phyloP scores from a whole-genome alignment of 2,888 invertebrate species.

The Chrysopilus asiliformis region DNA sequence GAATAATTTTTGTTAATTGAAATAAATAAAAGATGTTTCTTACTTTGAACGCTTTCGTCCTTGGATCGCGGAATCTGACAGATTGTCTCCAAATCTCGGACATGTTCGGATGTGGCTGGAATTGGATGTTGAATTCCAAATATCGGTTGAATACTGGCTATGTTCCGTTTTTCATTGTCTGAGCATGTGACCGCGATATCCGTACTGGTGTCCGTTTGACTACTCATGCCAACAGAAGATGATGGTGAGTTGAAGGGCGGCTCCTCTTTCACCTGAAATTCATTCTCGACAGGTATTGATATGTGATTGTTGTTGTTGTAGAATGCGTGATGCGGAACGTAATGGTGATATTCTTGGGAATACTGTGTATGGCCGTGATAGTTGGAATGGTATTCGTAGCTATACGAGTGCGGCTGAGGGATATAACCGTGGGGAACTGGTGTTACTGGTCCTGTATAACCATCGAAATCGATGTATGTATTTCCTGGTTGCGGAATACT shows the following conservation, averaged over 20 bases:
- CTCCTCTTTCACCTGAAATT: background rate
- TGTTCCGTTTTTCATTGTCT: constrained; percentile 4
- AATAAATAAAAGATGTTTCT: constrained; percentile 6
- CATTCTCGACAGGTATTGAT: constrained; percentile 1
- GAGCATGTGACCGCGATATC: background rate
- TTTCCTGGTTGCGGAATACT: background rate
- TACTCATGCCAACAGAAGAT: constrained; percentile 6
- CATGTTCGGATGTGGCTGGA: constrained; percentile 21
- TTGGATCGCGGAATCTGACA: constrained; percentile 17
- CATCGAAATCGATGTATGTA: constrained; percentile 4
- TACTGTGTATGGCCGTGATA: constrained; percentile 17
- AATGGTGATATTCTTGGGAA: constrained; percentile 9
- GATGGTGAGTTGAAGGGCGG: constrained; percentile 15
- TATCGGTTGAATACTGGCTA: constrained; percentile 2
- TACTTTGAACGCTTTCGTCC: constrained; percentile 13
- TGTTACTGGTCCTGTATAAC: constrained; percentile 2
- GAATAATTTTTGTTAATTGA: constrained; percentile 1
- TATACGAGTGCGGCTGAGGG: constrained; percentile 17
- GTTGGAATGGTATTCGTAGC: constrained; percentile 18
- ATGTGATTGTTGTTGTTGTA: constrained; percentile 8
- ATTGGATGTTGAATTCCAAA: constrained; percentile 5
- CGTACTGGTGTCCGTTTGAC: constrained; percentile 1
- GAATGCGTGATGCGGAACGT: constrained; percentile 13
- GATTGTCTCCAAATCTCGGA: constrained; percentile 22
- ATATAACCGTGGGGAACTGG: constrained; percentile 23